These are phyloP conservation scores for Thereva unica DNA, from an alignment of 2,888 invertebrate genomes.

Conservation along the genomic window DNA sequence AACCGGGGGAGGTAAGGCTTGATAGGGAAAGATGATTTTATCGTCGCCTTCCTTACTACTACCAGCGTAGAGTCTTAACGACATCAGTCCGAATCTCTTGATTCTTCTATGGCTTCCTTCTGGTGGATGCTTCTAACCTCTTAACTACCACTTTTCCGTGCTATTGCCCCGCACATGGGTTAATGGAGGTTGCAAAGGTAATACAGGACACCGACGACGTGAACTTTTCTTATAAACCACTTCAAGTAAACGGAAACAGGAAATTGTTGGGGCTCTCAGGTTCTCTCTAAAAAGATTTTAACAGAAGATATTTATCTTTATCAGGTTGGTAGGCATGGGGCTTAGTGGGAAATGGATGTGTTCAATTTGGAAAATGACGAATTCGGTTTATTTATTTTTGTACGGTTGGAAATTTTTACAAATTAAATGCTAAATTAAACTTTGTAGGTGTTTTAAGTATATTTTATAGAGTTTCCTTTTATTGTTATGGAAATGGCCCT, in stretches of 20 bases:
- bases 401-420: no score
- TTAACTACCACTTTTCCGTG: conserved; percentile 41
- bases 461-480: no score
- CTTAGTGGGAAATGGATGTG: no score
- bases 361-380: no score
- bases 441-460: no score
- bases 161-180: conserved; percentile 36
- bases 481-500: no score
- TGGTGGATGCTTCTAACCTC: conserved; percentile 26
- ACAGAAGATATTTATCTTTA: conserved; percentile 3
- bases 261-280: conserved; percentile 32
- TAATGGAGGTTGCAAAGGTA: conserved; percentile 41
- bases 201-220: conserved; percentile 35
- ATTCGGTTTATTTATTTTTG: no score
- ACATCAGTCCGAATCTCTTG: conserved; percentile 1
- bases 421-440: no score
- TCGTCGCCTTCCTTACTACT: conserved; percentile 4
- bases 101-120: conserved; percentile 9
- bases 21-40: conserved; percentile 27
- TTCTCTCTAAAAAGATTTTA: conserved; percentile 15
- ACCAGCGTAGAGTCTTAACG: conserved; percentile 6
- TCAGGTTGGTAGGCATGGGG: no score
- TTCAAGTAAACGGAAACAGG: conserved; percentile 31
- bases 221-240: conserved; percentile 40
- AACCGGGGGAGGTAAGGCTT: no score